Evolutionary conservation across 2,888 invertebrate species (phyloP), one percentile per base, ranked within the genome.

Genomic region (Thecophora atra): DNA sequence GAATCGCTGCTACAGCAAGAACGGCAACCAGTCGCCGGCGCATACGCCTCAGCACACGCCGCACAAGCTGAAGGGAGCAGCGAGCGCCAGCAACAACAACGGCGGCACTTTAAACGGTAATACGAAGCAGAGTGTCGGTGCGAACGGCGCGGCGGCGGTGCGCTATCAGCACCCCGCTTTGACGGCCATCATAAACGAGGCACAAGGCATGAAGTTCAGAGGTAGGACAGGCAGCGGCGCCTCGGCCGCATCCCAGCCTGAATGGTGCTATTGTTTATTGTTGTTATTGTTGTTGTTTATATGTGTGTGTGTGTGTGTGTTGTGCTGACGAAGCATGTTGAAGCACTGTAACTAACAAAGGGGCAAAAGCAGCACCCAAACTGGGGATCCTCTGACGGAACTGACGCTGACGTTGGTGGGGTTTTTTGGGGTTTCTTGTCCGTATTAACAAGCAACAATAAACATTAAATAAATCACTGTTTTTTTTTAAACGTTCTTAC

Each of bases 91-190:
- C 42, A 73, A 71, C 19, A 83, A 82, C 62, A 82, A 80, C 17
- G 64, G 70, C 37, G 63, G 63, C 19, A 73, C 72, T 19, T 56
- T 71, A 54, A 77, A 77, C 62, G 77, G 76, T 70, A 79, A 79
- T 63, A 19, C 71, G 21, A 72, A 71, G 44, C 52, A 70, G 24
- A 24, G 21, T 56, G 54, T 37, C 30, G 73, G 72, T 15, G 74
- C 82, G 62, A 83, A 83, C 74, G 84, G 84, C 37, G 83, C 85
- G 54, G 82, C 83, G 72, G 81, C 85, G 69, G 86, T 86, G 76
- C 82, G 86, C 21, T 86, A 86, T 75, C 86, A 86, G 73, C 86
- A 86, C 79, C 86, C 86, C 65, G 86, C 86, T 15, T 77, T 86
- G 78, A 82, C 84, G 71, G 86, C 86, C 74, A 85, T 86, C 75